Base-by-base conservation (phyloP, 2,888 invertebrate species). In the Agonum fuliginosum region DNA sequence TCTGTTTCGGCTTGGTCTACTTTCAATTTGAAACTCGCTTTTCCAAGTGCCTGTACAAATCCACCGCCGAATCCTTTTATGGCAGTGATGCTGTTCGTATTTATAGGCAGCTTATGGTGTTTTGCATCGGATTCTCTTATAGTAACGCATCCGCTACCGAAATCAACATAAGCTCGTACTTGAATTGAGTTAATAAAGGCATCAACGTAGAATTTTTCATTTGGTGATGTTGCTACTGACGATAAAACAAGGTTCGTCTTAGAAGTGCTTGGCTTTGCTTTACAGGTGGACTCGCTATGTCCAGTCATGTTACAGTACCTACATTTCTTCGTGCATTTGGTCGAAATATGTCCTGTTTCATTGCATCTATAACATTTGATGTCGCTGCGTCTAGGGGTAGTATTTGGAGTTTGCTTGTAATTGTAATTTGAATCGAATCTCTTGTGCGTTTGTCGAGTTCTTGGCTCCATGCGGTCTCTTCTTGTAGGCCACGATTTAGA, bases 31-130 rank as follows among this genome's bases (percentile, higher is more conserved):
- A 81, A 69, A 1, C 12, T 70, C 0, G 43, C 54, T 2, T 46
- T 70, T 72, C 80, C 81, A n/a, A 80, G 27, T 12, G 80, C 79
- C 6, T 51, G 27, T 3, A 62, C 75, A 19, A 17, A 34, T 51
- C 71, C 80, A 74, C 79, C 62, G 12, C 80, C 80, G 69, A 78
- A 80, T 30, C 79, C 80, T n/a, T 46, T 43, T 14, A 80, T 20
- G 14, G 20, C 4, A 12, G 14, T 46, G 5, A 46, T 8, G 22
- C 48, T 12, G 10, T 43, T 19, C 10, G 2, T 71, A 20, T n/a
- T 37, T n/a, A 22, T 20, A 1, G 17, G 10, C 19, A 72, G 20
- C n/a, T 19, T 22, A 2, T 34, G 19, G 46, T 17, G n/a, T 12
- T 46, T 6, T 8, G 4, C 46, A 17, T 22, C 12, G 8, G 22